These are phyloP conservation scores for Drosophila watanabei DNA, from an alignment of 1,140 invertebrate species.

Conservation along the genomic window DNA sequence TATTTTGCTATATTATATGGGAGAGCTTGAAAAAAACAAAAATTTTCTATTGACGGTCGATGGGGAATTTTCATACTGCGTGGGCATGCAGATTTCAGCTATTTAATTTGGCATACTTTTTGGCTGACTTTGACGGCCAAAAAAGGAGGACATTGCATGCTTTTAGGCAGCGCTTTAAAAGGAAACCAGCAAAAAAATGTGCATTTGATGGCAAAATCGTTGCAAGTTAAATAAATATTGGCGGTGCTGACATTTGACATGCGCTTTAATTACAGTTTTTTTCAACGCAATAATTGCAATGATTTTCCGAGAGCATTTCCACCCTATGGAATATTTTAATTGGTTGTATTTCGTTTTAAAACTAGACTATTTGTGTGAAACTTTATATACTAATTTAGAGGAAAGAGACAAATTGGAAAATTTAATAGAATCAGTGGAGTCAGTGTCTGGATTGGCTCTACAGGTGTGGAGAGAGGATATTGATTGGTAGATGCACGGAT, in stretches of 20 bases:
- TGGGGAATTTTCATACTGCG: conserved; percentile 9
- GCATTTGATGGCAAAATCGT: background rate
- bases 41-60: background rate
- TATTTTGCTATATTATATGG: background rate
- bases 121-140: conserved; percentile 5
- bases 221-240: conserved; percentile 43
- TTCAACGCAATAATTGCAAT: conserved; percentile 1
- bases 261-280: conserved; percentile 10
- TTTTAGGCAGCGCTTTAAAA: conserved; percentile 16
- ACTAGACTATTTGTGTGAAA: background rate
- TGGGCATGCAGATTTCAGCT: background rate
- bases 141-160: conserved; percentile 11
- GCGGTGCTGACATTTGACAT: conserved; percentile 13
- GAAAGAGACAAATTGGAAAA: background rate
- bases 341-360: background rate
- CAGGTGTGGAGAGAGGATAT: background rate
- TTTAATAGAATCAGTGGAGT: background rate
- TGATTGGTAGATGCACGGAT: background rate
- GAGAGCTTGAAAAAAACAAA: conserved; percentile 1
- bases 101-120: conserved; percentile 31
- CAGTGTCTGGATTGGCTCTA: background rate
- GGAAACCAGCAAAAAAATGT: conserved; percentile 4
- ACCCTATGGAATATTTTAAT: background rate
- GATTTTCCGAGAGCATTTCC: background rate
- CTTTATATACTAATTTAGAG: too few species aligned